These are phyloP conservation scores for Ivindomyrus marchei DNA, from an alignment of 2,113 vertebrate species.

Conservation along the genomic window DNA sequence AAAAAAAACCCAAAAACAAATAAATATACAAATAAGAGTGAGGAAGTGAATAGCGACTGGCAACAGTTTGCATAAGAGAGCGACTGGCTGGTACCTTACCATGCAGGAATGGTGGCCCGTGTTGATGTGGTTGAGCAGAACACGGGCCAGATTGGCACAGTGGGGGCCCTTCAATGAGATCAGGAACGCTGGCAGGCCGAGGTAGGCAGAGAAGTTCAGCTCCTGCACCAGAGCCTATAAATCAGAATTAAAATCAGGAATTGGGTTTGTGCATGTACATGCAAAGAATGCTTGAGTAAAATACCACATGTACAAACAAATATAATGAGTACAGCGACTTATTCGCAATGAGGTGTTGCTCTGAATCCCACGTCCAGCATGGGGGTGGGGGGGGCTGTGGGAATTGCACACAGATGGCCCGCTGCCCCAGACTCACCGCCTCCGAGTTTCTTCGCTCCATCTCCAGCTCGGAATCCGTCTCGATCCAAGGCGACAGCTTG, in stretches of 20 bases:
- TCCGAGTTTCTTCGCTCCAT: slow-evolving; percentile 76
- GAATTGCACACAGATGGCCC: not conserved
- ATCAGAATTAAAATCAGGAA: not conserved
- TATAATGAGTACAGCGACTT: not conserved
- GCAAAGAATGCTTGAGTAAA: not conserved
- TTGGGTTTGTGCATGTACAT: not conserved
- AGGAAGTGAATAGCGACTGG: not conserved
- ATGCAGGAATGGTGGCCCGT: slow-evolving; percentile 84
- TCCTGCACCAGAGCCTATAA: slow-evolving; percentile 79
- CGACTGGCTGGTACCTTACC: slow-evolving; percentile 30
- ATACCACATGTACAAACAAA: not conserved
- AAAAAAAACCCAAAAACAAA: not conserved
- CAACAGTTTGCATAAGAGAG: not conserved
- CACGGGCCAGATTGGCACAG: slow-evolving; percentile 76
- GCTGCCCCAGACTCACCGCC: slow-evolving; percentile 59
- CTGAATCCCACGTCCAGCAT: not conserved
- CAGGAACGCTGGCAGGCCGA: slow-evolving; percentile 83
- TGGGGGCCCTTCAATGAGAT: slow-evolving; percentile 66
- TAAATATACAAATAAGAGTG: not conserved
- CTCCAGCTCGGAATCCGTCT: slow-evolving; percentile 73
- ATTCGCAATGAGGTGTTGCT: not conserved
- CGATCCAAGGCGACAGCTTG: slow-evolving; percentile 83
- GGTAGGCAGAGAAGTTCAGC: slow-evolving; percentile 83
- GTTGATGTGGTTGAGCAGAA: slow-evolving; percentile 82
- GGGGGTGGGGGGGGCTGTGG: too few species aligned